phyloP scores from a whole-genome alignment of 2,797 vertebrate genomes.

The Characodon lateralis region DNA sequence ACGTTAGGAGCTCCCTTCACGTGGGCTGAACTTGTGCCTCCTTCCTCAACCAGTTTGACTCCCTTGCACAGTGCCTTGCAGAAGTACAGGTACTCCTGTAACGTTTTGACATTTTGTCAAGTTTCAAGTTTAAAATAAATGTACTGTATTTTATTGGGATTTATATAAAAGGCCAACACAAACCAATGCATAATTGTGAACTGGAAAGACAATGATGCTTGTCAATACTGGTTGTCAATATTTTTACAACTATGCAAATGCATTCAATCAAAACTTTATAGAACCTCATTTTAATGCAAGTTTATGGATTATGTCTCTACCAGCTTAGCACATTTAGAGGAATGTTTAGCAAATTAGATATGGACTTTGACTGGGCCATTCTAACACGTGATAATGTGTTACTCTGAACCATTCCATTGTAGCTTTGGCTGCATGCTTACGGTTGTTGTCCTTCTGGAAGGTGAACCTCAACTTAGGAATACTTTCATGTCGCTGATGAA shows the following conservation, averaged over 20 bases:
- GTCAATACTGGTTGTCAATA: background rate
- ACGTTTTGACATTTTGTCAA: background rate
- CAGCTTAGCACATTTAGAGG: no score
- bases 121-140: background rate
- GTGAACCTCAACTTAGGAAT: no score
- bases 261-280: no score
- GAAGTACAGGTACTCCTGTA: no score
- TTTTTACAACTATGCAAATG: no score
- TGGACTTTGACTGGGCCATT: background rate
- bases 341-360: background rate
- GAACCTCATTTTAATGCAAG: no score
- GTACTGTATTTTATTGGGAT: background rate
- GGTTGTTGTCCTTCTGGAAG: no score
- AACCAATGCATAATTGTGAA: background rate
- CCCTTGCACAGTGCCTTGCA: background rate
- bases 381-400: background rate
- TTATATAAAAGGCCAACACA: background rate
- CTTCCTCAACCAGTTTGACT: background rate
- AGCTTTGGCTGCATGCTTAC: no score
- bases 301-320: background rate
- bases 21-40: slow-evolving; percentile 24
- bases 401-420: no score
- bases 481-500: no score
- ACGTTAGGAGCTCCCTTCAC: slow-evolving; percentile 30
- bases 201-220: background rate